These are phyloP conservation scores for Drosophila repletoides DNA, from an alignment of 1,140 invertebrate genomes.

Conservation along the genomic window DNA sequence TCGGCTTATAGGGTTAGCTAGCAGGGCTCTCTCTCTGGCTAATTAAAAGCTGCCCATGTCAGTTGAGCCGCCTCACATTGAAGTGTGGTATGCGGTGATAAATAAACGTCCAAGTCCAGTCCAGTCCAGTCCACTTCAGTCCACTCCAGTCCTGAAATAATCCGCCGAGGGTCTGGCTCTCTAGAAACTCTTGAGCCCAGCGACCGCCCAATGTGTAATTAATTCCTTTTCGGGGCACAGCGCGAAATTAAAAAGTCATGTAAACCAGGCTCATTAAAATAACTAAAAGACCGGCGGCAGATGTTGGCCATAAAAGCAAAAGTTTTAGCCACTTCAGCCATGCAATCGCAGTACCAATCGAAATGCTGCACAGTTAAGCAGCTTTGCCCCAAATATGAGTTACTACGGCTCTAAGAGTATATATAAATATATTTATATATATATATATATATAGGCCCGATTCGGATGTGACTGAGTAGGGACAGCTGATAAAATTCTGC, in stretches of 20 bases:
- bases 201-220: conserved; percentile 82
- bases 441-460: too few species aligned
- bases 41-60: conserved; percentile 80
- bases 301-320: conserved; percentile 61
- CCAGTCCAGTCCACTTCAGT: too few species aligned
- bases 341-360: conserved; percentile 26
- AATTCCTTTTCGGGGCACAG: conserved; percentile 79
- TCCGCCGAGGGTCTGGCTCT: conserved; percentile 18
- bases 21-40: conserved; percentile 36
- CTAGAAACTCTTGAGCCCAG: conserved; percentile 30
- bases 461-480: background rate
- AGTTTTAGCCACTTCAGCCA: conserved; percentile 15
- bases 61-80: conserved; percentile 67
- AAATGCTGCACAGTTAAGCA: conserved; percentile 49
- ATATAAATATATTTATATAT: too few species aligned
- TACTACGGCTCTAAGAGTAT: too few species aligned
- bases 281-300: conserved; percentile 52
- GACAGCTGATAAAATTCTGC: conserved; percentile 28
- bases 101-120: too few species aligned
- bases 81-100: conserved; percentile 76
- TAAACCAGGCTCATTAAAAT: conserved; percentile 82
- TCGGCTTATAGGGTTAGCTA: conserved; percentile 64
- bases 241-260: conserved; percentile 82
- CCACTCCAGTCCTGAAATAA: background rate
- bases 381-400: conserved; percentile 65